Base-by-base conservation (phyloP, 1,140 invertebrate species). In the Papilio machaon region DNA sequence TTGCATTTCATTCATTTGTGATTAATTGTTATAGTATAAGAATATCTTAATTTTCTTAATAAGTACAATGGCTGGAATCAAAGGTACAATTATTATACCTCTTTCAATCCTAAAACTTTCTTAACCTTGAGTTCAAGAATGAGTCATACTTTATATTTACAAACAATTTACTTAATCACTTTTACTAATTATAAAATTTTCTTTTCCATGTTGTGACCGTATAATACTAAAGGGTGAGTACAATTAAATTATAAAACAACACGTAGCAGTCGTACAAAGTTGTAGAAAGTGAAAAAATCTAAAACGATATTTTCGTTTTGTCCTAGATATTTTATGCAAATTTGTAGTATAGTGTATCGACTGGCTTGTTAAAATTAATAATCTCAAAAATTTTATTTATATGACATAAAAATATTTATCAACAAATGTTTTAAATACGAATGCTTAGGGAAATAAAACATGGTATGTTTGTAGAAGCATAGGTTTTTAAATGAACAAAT, bases 31-130 rank as follows among this genome's bases (percentile, higher is more conserved):
- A 49, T 79, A 82, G 47, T 47, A 35, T 52, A 80, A 85, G 81
- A 58, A 78, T 75, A 64, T 80, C 73, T 30, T 86, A 75, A 76
- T 83, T 83, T 60, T 80, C 70, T 74, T 46, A 46, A 54, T 81
- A 85, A 86, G 19, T 46, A 89, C 58, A 82, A 93, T 92, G 91
- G 91, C 91, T 86, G 91, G 91, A 85, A 91, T 92, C 64, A 93
- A 93, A 88, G 91, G 91, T 92, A 88, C 38, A 77, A 19, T 54
- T 67, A 43, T 43, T 64, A 43, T 67, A 19, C 11, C 64, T 23
- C 54, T 78, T 75, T 70, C 43, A 38, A 47, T 80, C 6, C 11
- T 80, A 77, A 76, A 49, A 49, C 35, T 11, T 54, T 9, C 6
- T 77, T 47, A 80, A 64, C 78, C 58, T 77, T 77, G 52, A 80